These are phyloP conservation scores for Lithobates pipiens DNA, from an alignment of 2,797 vertebrate species.

Conservation along the genomic window DNA sequence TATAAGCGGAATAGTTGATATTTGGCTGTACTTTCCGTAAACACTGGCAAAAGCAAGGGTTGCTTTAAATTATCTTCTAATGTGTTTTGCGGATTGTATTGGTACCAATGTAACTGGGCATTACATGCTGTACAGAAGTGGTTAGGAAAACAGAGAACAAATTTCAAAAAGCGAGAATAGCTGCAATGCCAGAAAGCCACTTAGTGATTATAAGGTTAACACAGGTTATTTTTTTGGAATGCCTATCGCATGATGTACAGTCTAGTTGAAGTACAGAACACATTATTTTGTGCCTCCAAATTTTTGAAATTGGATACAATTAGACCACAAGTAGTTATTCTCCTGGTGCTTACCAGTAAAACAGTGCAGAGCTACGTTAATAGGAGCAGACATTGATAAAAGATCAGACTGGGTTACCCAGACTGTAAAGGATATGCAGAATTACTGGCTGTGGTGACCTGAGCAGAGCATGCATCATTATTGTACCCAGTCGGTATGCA, in stretches of 20 bases:
- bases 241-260: constrained; percentile 4
- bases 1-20: background rate
- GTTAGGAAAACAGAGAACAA: background rate
- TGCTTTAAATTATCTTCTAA: background rate
- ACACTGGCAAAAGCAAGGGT: background rate
- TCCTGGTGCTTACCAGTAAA: constrained; percentile 6
- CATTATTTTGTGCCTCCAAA: constrained; percentile 3
- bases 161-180: background rate
- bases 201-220: constrained; percentile 1
- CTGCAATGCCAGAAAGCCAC: background rate
- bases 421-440: background rate
- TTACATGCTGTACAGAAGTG: background rate
- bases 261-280: background rate
- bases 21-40: background rate
- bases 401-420: background rate
- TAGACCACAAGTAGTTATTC: background rate
- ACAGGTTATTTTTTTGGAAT: background rate
- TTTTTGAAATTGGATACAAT: constrained; percentile 3
- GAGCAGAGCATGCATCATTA: background rate
- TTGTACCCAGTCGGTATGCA: background rate
- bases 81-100: background rate
- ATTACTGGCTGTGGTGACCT: background rate
- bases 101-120: background rate
- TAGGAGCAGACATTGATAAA: background rate
- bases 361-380: background rate